Percentiles rank a stretch among this genome's conserved stretches.
Conservation (phyloP, 2,888 invertebrate species). For the Pocota personata region DNA sequence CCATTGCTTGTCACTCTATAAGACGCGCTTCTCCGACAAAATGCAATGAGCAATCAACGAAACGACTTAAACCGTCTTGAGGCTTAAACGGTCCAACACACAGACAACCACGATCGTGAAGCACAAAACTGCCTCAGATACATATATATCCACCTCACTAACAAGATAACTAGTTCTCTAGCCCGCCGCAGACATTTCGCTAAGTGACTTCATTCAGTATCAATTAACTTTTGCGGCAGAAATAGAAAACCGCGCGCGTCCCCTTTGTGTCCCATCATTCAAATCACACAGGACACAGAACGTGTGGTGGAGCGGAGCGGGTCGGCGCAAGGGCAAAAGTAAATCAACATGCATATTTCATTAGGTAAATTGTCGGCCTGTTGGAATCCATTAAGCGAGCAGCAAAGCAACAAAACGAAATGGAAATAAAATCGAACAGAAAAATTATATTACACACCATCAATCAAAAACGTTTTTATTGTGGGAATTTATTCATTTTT, state of each 20-base stretch:
- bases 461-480: conserved; percentile 73
- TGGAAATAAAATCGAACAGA: conserved; percentile 69
- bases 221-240: conserved; percentile 79
- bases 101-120: conserved; percentile 29
- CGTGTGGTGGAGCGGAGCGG: conserved; percentile 1
- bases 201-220: conserved; percentile 82
- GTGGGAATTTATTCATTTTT: conserved; percentile 58
- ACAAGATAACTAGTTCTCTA: conserved; percentile 65
- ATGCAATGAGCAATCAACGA: conserved; percentile 72
- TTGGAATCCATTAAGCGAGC: conserved; percentile 72
- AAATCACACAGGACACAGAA: conserved; percentile 44
- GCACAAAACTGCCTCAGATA: conserved; percentile 26
- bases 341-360: conserved; percentile 73
- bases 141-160: conserved; percentile 25
- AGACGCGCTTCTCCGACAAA: conserved; percentile 68
- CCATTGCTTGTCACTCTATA: conserved; percentile 54
- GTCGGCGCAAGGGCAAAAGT: conserved; percentile 58
- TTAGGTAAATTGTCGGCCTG: conserved; percentile 73
- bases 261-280: not conserved
- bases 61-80: conserved; percentile 64
- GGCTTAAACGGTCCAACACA: conserved; percentile 64
- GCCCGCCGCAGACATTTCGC: conserved; percentile 77
- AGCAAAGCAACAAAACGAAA: conserved; percentile 58
- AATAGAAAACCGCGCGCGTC: conserved; percentile 56
- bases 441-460: conserved; percentile 74